Evolutionary conservation across 2,113 vertebrate genomes (phyloP), one percentile per base, ranked within the genome.

Genomic region (Rhinolophus sinicus): DNA sequence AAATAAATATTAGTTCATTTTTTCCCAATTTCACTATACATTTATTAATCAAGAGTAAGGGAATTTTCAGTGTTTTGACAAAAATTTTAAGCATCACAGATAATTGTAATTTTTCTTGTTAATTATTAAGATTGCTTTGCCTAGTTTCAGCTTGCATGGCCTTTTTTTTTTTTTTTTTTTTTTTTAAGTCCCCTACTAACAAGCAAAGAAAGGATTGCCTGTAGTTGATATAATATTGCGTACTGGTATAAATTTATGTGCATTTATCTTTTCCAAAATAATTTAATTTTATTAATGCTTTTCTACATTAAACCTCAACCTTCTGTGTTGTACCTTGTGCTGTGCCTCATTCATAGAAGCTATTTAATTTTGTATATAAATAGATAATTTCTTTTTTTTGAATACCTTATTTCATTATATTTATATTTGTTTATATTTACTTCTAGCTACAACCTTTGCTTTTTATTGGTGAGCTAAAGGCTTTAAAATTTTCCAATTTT

Each of bases 11-110:
- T 58, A 44, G 38, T 90, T 92, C 21, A 54, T 87, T 64, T 72
- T 92, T 70, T 77, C 52, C 6, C 6, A 35, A 24, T 87, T 85
- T 85, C 35, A 70, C 30, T 64, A 21, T 73, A 47, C 11, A 89
- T 58, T 95, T 73, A 72, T 44, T 80, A 85, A 82, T 52, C 13
- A 78, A 67, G 35, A 69, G 22, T 73, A 75, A 88, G 26, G 76
- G n/a, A 54, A 10, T 60, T 85, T 85, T 93, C 22, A 85, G 22
- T 90, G 62, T 93, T 95, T 83, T 77, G n/a, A 88, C 62, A 91
- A 93, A 87, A 88, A 38, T 70, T 33, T 56, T 69, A 65, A 75
- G 64, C 11, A 8, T 83, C 30, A 44, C 6, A 69, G 87, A 38
- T 14, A 33, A 12, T 87, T 62, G 16, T 44, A 91, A 80, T n/a